phyloP scores from a whole-genome alignment of 1,140 invertebrate species.

The Drosophila truncata region DNA sequence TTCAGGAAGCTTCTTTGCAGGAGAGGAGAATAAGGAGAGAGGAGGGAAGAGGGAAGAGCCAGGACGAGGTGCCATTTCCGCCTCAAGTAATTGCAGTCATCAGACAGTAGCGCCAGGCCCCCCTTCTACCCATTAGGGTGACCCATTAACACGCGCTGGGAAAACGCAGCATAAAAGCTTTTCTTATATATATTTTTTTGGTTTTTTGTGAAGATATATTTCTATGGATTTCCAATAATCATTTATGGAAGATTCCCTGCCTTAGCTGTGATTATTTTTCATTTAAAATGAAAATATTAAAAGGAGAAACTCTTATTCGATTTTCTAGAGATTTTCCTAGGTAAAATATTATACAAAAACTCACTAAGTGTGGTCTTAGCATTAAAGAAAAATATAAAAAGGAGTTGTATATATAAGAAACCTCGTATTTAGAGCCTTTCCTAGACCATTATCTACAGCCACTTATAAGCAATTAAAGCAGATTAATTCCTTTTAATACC shows the following conservation, averaged over 20 bases:
- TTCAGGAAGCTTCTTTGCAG: conserved; percentile 4
- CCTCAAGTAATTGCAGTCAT: conserved; percentile 71
- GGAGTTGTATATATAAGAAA: too few relatives aligned
- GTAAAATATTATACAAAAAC: background rate
- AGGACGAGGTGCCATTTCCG: conserved; percentile 56
- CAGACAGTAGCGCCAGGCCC: conserved; percentile 2
- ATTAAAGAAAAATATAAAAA: too few relatives aligned
- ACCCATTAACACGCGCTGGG: conserved; percentile 35
- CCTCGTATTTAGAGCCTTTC: too few relatives aligned
- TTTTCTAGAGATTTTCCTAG: background rate
- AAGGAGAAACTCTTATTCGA: too few relatives aligned
- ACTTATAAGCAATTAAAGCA: conserved; percentile 25
- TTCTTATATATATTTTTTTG: too few relatives aligned
- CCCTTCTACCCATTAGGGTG: background rate
- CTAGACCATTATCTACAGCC: background rate
- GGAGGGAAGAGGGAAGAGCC: background rate
- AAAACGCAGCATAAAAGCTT: conserved; percentile 6
- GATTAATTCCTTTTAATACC: conserved; percentile 4
- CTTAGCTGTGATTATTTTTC: background rate
- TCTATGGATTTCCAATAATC: conserved; percentile 28
- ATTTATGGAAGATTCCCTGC: background rate
- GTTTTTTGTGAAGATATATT: conserved; percentile 4
- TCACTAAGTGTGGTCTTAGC: too few relatives aligned
- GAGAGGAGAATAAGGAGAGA: too few relatives aligned
- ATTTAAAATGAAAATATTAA: background rate